These are phyloP conservation scores for Pogonomyrmex californicus DNA, from an alignment of 1,140 invertebrate species.

Conservation along the genomic window DNA sequence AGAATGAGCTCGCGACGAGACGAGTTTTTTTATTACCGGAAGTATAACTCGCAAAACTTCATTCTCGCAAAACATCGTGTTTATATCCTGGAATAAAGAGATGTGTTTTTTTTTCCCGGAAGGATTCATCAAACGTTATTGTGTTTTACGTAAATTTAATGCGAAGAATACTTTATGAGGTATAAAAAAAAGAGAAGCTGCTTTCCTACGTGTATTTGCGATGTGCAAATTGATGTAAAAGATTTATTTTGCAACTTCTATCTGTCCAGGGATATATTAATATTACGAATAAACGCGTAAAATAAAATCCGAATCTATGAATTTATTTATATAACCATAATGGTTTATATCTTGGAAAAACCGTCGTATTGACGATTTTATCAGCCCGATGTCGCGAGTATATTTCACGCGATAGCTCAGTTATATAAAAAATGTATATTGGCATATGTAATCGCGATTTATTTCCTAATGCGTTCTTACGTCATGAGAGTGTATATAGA, in stretches of 20 bases:
- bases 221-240: neutral
- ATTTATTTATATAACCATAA: too few species aligned
- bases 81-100: neutral
- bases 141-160: neutral
- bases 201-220: neutral
- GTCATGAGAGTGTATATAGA: conserved; percentile 26
- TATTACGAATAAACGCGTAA: neutral
- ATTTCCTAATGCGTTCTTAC: conserved; percentile 43
- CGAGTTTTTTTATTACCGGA: neutral
- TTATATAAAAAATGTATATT: conserved; percentile 35
- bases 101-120: neutral
- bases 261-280: neutral
- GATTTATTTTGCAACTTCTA: neutral
- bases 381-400: neutral
- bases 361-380: neutral
- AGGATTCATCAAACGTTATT: neutral
- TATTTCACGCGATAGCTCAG: neutral
- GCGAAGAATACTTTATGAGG: neutral
- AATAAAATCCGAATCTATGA: neutral
- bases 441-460: conserved; percentile 19
- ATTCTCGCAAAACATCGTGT: neutral
- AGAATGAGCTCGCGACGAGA: neutral
- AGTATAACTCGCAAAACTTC: neutral
- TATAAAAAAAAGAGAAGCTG: neutral
- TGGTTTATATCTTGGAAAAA: neutral